A percentile compares a stretch with the other conserved stretches of the same genome.
These are phyloP conservation scores for Anthophora plumipes DNA, from an alignment of 2,888 invertebrate species.

Conservation along the genomic window DNA sequence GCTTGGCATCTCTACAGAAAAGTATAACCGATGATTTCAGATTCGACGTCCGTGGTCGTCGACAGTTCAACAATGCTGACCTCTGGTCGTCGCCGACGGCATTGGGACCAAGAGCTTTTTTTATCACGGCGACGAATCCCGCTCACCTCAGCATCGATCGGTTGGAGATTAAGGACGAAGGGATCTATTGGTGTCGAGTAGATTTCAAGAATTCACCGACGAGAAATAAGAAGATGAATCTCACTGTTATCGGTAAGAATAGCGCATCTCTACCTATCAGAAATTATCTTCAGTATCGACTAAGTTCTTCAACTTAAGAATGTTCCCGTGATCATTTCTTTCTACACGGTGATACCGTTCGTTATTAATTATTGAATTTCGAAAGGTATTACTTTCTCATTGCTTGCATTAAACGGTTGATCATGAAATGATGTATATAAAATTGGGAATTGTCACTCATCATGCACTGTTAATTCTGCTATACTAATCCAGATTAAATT, in stretches of 20 bases:
- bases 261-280: background rate
- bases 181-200: slow-evolving; percentile 86
- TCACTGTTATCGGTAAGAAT: slow-evolving; percentile 86
- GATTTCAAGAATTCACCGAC: slow-evolving; percentile 86
- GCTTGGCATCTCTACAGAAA: slow-evolving; percentile 2
- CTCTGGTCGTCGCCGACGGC: slow-evolving; percentile 87
- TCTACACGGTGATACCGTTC: too few relatives aligned
- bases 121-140: slow-evolving; percentile 86
- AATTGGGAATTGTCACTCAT: too few relatives aligned
- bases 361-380: too few relatives aligned
- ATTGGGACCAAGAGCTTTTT: slow-evolving; percentile 87
- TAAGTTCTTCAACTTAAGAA: background rate
- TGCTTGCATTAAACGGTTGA: too few relatives aligned
- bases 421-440: too few relatives aligned
- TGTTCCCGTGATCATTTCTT: background rate
- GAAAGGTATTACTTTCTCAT: too few relatives aligned
- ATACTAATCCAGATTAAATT: too few relatives aligned
- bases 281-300: background rate
- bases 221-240: slow-evolving; percentile 85
- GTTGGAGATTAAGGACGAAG: slow-evolving; percentile 84
- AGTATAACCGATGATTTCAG: slow-evolving; percentile 81
- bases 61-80: slow-evolving; percentile 86
- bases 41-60: slow-evolving; percentile 87
- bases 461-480: too few relatives aligned
- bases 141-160: slow-evolving; percentile 86